These are phyloP conservation scores for Epizoanthus rinbou DNA, from an alignment of 92 coral and sea anemone species.

Conservation along the genomic window DNA sequence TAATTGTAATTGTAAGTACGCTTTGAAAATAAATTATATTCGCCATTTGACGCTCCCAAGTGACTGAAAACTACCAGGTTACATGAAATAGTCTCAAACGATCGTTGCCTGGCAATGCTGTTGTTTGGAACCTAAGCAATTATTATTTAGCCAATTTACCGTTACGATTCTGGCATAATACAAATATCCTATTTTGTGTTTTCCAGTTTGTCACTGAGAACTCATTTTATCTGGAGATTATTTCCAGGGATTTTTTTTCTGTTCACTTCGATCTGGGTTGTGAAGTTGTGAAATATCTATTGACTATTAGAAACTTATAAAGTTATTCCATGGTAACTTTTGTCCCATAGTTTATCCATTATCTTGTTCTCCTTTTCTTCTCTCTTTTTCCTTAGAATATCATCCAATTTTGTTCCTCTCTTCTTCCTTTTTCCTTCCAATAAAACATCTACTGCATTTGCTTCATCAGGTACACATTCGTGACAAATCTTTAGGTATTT, in stretches of 20 bases:
- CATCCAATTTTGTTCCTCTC: conserved; percentile 81
- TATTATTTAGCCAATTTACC: too few relatives aligned
- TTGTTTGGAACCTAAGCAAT: too few relatives aligned
- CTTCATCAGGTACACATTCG: conserved; percentile 91
- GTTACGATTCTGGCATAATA: too few relatives aligned
- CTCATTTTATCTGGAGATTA: not conserved
- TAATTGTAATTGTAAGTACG: too few relatives aligned
- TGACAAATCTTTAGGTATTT: conserved; percentile 94
- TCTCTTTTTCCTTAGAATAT: conserved; percentile 66
- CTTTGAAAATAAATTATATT: too few relatives aligned
- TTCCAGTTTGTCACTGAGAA: too few relatives aligned
- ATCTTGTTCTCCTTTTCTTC: conserved; percentile 68
- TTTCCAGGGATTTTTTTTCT: not conserved
- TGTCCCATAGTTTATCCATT: conserved; percentile 74
- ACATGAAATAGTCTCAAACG: too few relatives aligned
- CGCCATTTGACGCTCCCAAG: too few relatives aligned
- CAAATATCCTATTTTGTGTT: too few relatives aligned
- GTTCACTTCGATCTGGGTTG: not conserved
- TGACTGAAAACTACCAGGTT: too few relatives aligned
- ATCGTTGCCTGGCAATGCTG: too few relatives aligned
- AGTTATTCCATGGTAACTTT: conserved; percentile 54
- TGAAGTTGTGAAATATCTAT: not conserved
- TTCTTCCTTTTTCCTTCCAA: conserved; percentile 77
- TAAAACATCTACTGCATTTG: conserved; percentile 77
- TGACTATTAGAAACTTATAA: conserved; percentile 29